Base-by-base conservation (phyloP, 1,140 invertebrate species). In the Leptinotarsa texana region DNA sequence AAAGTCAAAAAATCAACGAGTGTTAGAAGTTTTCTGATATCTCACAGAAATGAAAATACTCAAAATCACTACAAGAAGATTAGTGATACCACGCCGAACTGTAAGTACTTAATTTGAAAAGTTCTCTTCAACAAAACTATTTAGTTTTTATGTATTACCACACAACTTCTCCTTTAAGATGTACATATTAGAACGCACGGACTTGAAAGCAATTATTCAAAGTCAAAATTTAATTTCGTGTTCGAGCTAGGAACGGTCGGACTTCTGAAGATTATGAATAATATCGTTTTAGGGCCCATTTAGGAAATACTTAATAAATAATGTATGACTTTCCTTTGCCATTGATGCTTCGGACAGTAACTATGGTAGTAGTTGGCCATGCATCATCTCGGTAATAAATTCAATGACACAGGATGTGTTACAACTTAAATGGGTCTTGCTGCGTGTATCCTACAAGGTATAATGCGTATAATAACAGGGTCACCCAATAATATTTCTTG, bases 181-280 rank as follows among this genome's bases (percentile, higher is more conserved):
- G 51, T 57, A 57, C 51, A 57, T 57, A 17, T 57, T 57, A 18
- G n/a, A 57, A 57, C n/a, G 15, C 51, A 57, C n/a, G 51, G 15
- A 57, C 51, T n/a, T 18, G n/a, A 15, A 18, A 18, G 51, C n/a
- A 57, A 57, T 57, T 57, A 57, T 57, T 57, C 51, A 57, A 57
- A 57, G 51, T 57, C 51, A 57, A 57, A 57, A 57, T 57, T 57
- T 57, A 57, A 57, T 57, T 57, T 57, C n/a, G 51, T 57, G 51
- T 57, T 57, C 51, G 1, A 42, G 33, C 33, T 33, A 42, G 33
- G 33, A 42, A 42, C 8, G 33, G 33, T 42, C 33, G 33, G 33
- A 42, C 33, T 42, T 42, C 33, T 42, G 33, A 57, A 57, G 51
- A 57, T 57, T 57, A 57, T 57, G 51, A 57, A 57, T 57, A 57